Evolutionary conservation across 2,888 invertebrate genomes (phyloP).

Genomic region (Neoscelio sp.): DNA sequence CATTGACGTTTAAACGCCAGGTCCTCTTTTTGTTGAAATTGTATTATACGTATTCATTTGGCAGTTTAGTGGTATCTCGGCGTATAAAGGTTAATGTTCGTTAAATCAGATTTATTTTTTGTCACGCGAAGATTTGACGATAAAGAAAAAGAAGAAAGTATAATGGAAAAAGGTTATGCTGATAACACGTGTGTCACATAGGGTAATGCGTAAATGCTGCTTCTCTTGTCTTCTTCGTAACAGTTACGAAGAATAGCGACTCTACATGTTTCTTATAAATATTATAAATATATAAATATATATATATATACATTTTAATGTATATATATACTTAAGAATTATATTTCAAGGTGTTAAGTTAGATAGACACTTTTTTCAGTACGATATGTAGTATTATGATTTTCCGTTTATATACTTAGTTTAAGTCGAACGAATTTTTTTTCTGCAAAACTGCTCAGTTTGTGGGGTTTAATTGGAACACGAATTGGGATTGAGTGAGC

Average conservation of each 20-base stretch:
- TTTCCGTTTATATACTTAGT: constrained; percentile 11
- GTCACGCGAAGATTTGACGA: constrained; percentile 40
- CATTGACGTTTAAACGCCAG: no score
- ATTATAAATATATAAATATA: constrained; percentile 65
- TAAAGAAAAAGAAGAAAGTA: constrained; percentile 42
- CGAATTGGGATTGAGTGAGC: constrained; percentile 28
- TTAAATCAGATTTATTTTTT: constrained; percentile 66
- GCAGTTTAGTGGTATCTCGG: no score
- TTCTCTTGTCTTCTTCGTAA: constrained; percentile 69
- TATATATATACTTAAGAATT: constrained; percentile 30
- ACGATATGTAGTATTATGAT: constrained; percentile 3
- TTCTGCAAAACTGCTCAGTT: neutral
- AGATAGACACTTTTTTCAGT: neutral
- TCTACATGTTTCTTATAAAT: constrained; percentile 70
- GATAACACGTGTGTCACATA: constrained; percentile 61
- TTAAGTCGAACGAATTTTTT: constrained; percentile 19
- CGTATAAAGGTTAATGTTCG: no score
- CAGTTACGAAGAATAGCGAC: constrained; percentile 63
- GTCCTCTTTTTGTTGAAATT: no score
- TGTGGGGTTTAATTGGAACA: constrained; percentile 6
- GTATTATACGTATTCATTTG: no score
- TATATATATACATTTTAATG: constrained; percentile 47
- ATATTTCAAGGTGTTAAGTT: constrained; percentile 8
- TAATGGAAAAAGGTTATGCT: constrained; percentile 46
- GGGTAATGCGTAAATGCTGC: constrained; percentile 60